Conservation (phyloP, 2,113 vertebrate genomes). For the Bambusicola thoracicus region DNA sequence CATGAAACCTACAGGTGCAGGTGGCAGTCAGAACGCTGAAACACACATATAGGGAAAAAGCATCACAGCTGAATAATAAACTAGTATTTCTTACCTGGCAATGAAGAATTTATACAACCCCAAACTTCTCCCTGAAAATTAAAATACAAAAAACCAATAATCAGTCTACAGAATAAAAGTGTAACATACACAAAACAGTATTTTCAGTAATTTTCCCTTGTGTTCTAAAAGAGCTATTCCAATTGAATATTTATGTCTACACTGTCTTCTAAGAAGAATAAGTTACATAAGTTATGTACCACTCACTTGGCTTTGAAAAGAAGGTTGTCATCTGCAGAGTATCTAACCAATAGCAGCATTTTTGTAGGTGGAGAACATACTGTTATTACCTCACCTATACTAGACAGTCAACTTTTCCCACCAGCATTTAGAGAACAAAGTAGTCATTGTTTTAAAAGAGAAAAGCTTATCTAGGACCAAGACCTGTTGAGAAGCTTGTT, state of each 20-base stretch:
- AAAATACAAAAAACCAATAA: conserved; percentile 44
- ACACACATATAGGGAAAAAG: not conserved
- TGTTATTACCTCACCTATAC: not conserved
- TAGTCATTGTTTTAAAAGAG: not conserved
- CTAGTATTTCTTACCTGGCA: conserved; percentile 87
- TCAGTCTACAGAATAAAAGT: not conserved
- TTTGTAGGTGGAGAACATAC: not conserved
- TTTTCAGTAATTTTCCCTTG: not conserved
- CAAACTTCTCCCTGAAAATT: conserved; percentile 91
- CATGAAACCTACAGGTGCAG: not conserved
- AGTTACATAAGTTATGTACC: not conserved
- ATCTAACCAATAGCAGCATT: not conserved
- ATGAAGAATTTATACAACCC: conserved; percentile 96
- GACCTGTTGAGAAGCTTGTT: not conserved
- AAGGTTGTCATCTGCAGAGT: not conserved
- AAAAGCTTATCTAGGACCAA: not conserved
- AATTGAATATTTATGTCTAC: not conserved
- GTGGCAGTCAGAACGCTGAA: not conserved
- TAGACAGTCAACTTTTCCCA: not conserved
- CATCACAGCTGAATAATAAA: not conserved
- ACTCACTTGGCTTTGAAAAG: not conserved
- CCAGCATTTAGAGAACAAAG: not conserved
- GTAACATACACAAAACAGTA: not conserved
- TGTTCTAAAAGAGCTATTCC: not conserved
- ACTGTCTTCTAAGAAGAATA: not conserved